phyloP scores from a whole-genome alignment of 2,888 invertebrate species.

The Brenthis ino region DNA sequence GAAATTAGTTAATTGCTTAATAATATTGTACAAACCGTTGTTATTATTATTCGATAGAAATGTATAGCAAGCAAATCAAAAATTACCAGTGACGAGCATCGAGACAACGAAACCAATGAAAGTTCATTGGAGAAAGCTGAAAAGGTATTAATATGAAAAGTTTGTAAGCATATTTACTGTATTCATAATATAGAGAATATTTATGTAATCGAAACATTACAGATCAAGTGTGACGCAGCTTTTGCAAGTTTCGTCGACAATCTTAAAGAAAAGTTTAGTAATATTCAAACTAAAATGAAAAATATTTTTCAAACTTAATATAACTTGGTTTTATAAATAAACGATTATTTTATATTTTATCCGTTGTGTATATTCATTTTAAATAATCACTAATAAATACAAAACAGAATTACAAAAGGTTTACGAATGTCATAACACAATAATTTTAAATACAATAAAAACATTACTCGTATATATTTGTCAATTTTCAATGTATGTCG shows the following conservation, averaged over 20 bases:
- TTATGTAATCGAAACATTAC: slow-evolving; percentile 22
- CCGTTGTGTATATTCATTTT: not conserved
- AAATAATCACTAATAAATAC: too few relatives aligned
- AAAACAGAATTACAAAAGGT: too few relatives aligned
- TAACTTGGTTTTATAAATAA: not conserved
- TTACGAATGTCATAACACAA: too few relatives aligned
- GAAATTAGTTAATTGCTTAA: not conserved
- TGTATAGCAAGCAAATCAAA: slow-evolving; percentile 43
- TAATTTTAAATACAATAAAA: too few relatives aligned
- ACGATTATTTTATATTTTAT: not conserved
- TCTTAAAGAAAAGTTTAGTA: slow-evolving; percentile 36
- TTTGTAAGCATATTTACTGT: not conserved
- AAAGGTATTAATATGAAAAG: not conserved
- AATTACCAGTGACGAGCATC: slow-evolving; percentile 13
- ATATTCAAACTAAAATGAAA: slow-evolving; percentile 45
- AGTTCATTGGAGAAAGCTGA: slow-evolving; percentile 29
- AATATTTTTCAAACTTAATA: slow-evolving; percentile 46
- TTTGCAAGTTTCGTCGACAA: slow-evolving; percentile 22
- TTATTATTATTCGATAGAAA: slow-evolving; percentile 46
- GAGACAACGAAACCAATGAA: slow-evolving; percentile 1
- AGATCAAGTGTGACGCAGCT: slow-evolving; percentile 28
- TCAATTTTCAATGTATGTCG: too few relatives aligned
- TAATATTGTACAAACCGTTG: too few relatives aligned
- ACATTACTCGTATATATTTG: too few relatives aligned
- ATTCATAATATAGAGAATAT: not conserved